Percentiles rank a stretch among this genome's conserved stretches.
Evolutionary conservation across 1,140 invertebrate species (phyloP).

Genomic region (Macrosteles quadrilineatus): DNA sequence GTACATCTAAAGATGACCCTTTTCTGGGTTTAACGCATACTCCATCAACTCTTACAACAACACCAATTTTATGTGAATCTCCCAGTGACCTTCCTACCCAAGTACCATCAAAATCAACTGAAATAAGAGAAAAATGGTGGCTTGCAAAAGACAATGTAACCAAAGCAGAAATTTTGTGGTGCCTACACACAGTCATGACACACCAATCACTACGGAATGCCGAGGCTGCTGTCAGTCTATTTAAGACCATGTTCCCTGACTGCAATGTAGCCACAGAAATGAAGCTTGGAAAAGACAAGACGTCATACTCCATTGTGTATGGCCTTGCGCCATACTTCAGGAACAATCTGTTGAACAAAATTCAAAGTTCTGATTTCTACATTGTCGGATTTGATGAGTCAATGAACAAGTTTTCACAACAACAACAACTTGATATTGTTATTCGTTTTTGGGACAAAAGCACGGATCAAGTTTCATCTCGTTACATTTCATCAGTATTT

Average conservation of each 20-base stretch:
- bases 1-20: conserved; percentile 12
- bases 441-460: conserved; percentile 37
- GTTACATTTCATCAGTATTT: conserved; percentile 39
- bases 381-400: conserved; percentile 38
- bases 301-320: no score
- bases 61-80: neutral
- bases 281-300: no score
- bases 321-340: no score
- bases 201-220: conserved; percentile 29
- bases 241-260: conserved; percentile 30
- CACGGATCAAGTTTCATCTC: conserved; percentile 34
- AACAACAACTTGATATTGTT: conserved; percentile 41
- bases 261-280: conserved; percentile 18
- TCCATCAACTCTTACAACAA: neutral
- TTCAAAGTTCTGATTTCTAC: conserved; percentile 30
- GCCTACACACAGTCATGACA: conserved; percentile 30
- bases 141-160: conserved; percentile 36
- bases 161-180: conserved; percentile 39
- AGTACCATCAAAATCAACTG: conserved; percentile 1
- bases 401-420: conserved; percentile 38
- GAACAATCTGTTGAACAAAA: conserved; percentile 29
- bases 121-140: neutral
- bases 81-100: conserved; percentile 12
- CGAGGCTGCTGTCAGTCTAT: conserved; percentile 12
- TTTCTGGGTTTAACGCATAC: neutral